Conservation (phyloP, 2,113 vertebrate species). For the Chaetorhynchus papuensis region DNA sequence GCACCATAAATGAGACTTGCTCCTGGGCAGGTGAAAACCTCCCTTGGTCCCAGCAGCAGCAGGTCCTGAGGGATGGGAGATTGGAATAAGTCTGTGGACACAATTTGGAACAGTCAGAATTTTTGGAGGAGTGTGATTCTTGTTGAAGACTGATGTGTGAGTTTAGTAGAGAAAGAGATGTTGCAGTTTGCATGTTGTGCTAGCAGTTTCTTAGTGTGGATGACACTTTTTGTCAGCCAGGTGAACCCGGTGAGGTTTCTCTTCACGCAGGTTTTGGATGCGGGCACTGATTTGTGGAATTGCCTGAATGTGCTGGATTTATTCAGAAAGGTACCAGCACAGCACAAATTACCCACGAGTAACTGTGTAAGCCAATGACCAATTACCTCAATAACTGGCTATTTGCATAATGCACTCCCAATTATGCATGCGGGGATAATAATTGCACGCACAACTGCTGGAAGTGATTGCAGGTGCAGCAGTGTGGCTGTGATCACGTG, state of each 20-base stretch:
- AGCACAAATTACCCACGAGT: neutral
- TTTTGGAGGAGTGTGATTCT: neutral
- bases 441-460: neutral
- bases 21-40: too few species aligned
- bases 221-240: neutral
- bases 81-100: fast-evolving
- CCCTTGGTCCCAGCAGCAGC: neutral
- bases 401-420: conserved; percentile 13
- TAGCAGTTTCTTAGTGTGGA: neutral
- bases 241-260: neutral
- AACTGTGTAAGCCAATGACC: neutral
- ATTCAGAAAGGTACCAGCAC: neutral
- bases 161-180: neutral
- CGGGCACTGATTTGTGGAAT: neutral
- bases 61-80: neutral
- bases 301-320: neutral
- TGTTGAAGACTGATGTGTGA: neutral
- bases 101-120: neutral
- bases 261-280: neutral
- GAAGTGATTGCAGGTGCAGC: conserved; percentile 11
- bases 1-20: neutral
- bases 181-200: neutral
- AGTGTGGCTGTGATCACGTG: neutral
- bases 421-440: neutral
- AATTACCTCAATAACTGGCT: neutral